phyloP scores from a whole-genome alignment of 2,113 vertebrate species.

The Xyliphius kryptos region DNA sequence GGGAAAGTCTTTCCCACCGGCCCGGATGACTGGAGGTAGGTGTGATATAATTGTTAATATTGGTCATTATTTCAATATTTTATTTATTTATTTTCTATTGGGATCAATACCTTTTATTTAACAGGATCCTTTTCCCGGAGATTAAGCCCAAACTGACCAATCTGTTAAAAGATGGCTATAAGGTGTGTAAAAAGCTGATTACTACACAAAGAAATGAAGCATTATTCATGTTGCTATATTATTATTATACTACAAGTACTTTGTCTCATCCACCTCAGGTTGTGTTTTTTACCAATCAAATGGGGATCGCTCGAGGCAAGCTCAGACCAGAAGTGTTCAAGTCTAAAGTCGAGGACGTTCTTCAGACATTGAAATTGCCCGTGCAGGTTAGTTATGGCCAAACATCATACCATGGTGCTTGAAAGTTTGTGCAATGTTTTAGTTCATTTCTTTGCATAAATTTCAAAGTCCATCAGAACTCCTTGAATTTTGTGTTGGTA shows the following conservation, averaged over 20 bases:
- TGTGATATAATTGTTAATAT: neutral
- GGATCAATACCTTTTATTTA: too few relatives aligned
- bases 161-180: constrained; percentile 70
- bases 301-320: constrained; percentile 79
- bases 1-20: constrained; percentile 81
- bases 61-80: neutral
- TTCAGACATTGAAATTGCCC: constrained; percentile 65
- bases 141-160: constrained; percentile 67
- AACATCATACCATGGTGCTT: too few relatives aligned
- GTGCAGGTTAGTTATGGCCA: constrained; percentile 75
- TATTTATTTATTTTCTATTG: neutral
- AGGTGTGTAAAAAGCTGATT: too few relatives aligned
- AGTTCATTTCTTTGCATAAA: too few relatives aligned
- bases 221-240: neutral
- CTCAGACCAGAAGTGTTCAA: constrained; percentile 75
- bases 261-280: constrained; percentile 57
- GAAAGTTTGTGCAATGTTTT: too few relatives aligned
- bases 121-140: constrained; percentile 76
- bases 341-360: constrained; percentile 78
- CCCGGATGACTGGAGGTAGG: constrained; percentile 81
- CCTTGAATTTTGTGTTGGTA: too few relatives aligned
- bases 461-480: too few relatives aligned
- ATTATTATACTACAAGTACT: too few relatives aligned
- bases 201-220: neutral
- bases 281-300: constrained; percentile 85